Conservation (phyloP, 1,140 invertebrate species). For the Proctacanthus coquilletti region DNA sequence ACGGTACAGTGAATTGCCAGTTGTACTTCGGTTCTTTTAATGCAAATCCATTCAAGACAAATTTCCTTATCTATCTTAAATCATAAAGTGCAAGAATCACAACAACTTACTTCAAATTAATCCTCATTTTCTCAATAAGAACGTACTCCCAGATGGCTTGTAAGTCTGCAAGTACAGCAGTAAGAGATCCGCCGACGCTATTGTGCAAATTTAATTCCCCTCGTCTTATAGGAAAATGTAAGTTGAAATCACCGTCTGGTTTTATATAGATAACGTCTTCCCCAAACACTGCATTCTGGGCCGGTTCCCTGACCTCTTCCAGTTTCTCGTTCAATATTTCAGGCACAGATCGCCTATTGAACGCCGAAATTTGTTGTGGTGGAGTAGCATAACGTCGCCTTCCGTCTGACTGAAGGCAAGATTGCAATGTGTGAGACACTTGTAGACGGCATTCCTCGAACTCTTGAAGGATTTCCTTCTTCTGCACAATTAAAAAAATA, state of each 20-base stretch:
- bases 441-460: slow-evolving; percentile 69
- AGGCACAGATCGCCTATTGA: slow-evolving; percentile 58
- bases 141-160: slow-evolving; percentile 77
- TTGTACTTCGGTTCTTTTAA: too few species aligned
- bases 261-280: slow-evolving; percentile 53
- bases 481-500: slow-evolving; percentile 21
- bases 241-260: slow-evolving; percentile 57
- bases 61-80: too few species aligned
- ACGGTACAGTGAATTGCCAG: too few species aligned
- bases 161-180: slow-evolving; percentile 66
- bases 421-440: slow-evolving; percentile 69
- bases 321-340: slow-evolving; percentile 39
- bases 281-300: slow-evolving; percentile 40
- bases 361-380: slow-evolving; percentile 72
- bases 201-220: slow-evolving; percentile 76
- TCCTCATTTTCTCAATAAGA: slow-evolving; percentile 54
- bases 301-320: slow-evolving; percentile 42
- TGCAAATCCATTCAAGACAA: too few species aligned
- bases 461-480: slow-evolving; percentile 50
- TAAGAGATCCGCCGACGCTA: slow-evolving; percentile 69
- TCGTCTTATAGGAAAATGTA: slow-evolving; percentile 77
- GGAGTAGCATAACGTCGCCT: slow-evolving; percentile 65
- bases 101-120: slow-evolving; percentile 7
- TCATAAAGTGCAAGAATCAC: too few species aligned
- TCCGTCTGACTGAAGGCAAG: slow-evolving; percentile 68